Evolutionary conservation across 2,888 invertebrate genomes (phyloP), one percentile per base, ranked within the genome.

Genomic region (Pherbina coryleti): DNA sequence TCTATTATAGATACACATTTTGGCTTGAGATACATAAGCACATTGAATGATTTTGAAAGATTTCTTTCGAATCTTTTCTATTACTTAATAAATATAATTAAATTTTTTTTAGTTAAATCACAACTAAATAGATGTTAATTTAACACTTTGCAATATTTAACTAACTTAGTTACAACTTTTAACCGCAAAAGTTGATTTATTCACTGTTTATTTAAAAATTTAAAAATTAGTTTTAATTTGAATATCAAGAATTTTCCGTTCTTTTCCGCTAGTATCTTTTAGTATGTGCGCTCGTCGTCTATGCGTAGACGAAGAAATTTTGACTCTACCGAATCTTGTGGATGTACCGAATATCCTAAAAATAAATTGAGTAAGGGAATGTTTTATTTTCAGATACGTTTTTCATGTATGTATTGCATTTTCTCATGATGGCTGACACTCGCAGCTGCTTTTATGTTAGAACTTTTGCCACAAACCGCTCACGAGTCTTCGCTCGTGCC

Each of bases 251-350:
- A 80, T 80, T 76, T 77, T 76, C 75, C 70, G 78, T 80, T 78
- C 74, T 78, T 81, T 81, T 80, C 78, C 82, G 80, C 79, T 78
- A 81, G 80, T 78, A 60, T 80, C 79, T 79, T 55, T 51, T 66
- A 51, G 49, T 67, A 25, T 72, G 31, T 74, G 74, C 79, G 73
- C 76, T 77, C 81, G 75, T 78, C 81, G 82, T 83, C 82, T 82
- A 80, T 84, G 84, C 85, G 84, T 84, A 83, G 82, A 83, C 83
- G 82, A 83, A 75, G 83, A 85, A 84, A 82, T 84, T 81, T 83
- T 76, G 82, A 83, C 82, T 83, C 82, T 78, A 79, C 81, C 82
- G 79, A 84, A 84, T 81, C 81, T 79, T 79, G 78, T 80, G 80
- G 78, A 81, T 82, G 79, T 76, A 76, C 80, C 79, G 78, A 80